These are phyloP conservation scores for Physocephala rufipes DNA, from an alignment of 2,888 invertebrate genomes.

Conservation along the genomic window DNA sequence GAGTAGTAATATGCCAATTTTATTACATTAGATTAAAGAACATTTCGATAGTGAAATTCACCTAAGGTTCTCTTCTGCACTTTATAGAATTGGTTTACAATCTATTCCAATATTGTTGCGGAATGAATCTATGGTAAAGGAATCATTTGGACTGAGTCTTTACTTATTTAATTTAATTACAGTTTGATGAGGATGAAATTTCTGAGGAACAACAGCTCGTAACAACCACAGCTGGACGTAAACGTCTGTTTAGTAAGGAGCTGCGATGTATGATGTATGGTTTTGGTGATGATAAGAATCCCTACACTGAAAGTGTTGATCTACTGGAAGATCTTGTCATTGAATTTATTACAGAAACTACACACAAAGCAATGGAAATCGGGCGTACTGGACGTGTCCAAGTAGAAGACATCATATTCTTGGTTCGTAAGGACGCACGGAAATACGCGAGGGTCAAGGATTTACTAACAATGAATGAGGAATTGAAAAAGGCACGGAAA, in stretches of 20 bases:
- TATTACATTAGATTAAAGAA: too few species aligned
- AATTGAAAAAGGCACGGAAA: slow-evolving; percentile 97
- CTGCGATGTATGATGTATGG: slow-evolving; percentile 99
- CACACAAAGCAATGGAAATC: slow-evolving; percentile 94
- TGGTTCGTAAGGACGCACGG: slow-evolving; percentile 93
- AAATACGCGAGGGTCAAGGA: slow-evolving; percentile 99
- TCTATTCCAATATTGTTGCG: too few species aligned
- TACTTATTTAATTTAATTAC: background rate
- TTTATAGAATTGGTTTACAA: too few species aligned
- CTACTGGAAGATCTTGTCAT: slow-evolving; percentile 96
- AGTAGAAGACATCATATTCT: slow-evolving; percentile 96
- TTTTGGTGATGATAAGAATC: slow-evolving; percentile 99
- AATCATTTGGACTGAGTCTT: background rate
- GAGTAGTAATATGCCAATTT: too few species aligned
- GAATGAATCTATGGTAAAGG: too few species aligned
- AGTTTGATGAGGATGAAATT: slow-evolving; percentile 72
- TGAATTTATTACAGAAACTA: slow-evolving; percentile 96
- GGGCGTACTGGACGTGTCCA: slow-evolving; percentile 96
- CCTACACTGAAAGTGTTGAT: slow-evolving; percentile 98
- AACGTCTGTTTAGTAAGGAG: slow-evolving; percentile 90
- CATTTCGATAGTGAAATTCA: too few species aligned
- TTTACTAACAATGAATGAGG: slow-evolving; percentile 97
- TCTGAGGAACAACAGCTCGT: slow-evolving; percentile 71
- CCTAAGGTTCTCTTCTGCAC: too few species aligned
- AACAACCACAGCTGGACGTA: slow-evolving; percentile 76